Evolutionary conservation across 2,888 invertebrate genomes (phyloP).

Genomic region (Ptilodon capucinus): DNA sequence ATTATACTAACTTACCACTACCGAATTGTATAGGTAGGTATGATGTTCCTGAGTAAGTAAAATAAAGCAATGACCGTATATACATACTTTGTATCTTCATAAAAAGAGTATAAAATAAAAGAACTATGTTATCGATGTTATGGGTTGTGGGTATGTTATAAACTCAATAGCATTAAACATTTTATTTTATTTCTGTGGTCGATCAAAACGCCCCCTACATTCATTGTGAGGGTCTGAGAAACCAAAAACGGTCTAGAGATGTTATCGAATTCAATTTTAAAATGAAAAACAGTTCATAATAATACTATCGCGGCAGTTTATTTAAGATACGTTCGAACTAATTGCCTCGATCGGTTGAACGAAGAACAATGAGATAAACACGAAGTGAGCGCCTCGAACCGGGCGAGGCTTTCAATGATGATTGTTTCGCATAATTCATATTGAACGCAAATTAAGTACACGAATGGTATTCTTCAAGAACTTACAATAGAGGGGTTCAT

Average conservation of each 20-base stretch:
- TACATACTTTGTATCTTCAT: constrained; percentile 1
- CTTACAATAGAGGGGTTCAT: constrained; percentile 36
- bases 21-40: too few species aligned
- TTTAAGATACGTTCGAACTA: constrained; percentile 55
- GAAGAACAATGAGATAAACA: constrained; percentile 56
- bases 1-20: too few species aligned
- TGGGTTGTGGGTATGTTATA: constrained; percentile 31
- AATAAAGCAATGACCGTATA: neutral
- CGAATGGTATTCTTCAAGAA: constrained; percentile 28
- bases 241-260: constrained; percentile 52
- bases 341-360: constrained; percentile 55
- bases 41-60: too few species aligned
- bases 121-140: constrained; percentile 25
- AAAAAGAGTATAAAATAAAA: constrained; percentile 13
- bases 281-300: constrained; percentile 60
- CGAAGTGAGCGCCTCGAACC: constrained; percentile 43
- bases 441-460: constrained; percentile 53
- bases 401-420: constrained; percentile 47
- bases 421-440: constrained; percentile 59
- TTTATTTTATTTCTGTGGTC: constrained; percentile 55
- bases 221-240: constrained; percentile 40
- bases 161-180: constrained; percentile 37
- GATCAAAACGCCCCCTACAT: constrained; percentile 58
- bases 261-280: constrained; percentile 59
- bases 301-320: constrained; percentile 52